Conservation (phyloP, 2,113 vertebrate species). For the Arenaria interpres region DNA sequence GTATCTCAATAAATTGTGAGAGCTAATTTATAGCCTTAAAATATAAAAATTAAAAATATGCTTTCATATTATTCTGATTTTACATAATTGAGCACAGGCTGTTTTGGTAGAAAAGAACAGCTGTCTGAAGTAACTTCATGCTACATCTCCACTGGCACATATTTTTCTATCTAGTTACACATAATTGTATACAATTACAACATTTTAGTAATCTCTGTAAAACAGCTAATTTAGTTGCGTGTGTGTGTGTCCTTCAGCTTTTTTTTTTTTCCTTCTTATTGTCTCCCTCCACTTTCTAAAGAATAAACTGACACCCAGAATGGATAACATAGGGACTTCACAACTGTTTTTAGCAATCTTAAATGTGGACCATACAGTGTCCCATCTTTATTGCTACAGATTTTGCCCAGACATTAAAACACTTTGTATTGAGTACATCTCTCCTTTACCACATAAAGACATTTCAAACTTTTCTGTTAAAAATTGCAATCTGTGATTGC, state of each 20-base stretch:
- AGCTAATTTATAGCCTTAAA: neutral
- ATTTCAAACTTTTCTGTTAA: neutral
- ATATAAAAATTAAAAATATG: neutral
- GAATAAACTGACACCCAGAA: neutral
- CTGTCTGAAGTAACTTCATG: conserved; percentile 36
- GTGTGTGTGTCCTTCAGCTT: too few species aligned
- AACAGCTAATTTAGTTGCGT: conserved; percentile 24
- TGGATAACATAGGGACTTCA: neutral
- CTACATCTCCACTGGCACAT: neutral
- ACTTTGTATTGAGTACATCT: neutral
- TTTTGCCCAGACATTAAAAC: neutral
- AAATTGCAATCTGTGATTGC: neutral
- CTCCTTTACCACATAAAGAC: neutral
- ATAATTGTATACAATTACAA: conserved; percentile 15
- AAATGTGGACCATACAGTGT: neutral
- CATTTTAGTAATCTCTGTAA: neutral
- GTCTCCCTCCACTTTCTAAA: neutral
- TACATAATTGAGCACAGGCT: neutral
- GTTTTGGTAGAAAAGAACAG: conserved; percentile 5
- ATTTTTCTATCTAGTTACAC: conserved; percentile 31
- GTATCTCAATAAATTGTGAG: neutral
- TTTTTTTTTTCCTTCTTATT: neutral
- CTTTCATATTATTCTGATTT: neutral
- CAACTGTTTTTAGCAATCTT: neutral
- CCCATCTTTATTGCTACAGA: neutral